Percentiles rank a stretch among this genome's conserved stretches.
Conservation (phyloP, 1,140 invertebrate species). For the Zaprionus taronus region DNA sequence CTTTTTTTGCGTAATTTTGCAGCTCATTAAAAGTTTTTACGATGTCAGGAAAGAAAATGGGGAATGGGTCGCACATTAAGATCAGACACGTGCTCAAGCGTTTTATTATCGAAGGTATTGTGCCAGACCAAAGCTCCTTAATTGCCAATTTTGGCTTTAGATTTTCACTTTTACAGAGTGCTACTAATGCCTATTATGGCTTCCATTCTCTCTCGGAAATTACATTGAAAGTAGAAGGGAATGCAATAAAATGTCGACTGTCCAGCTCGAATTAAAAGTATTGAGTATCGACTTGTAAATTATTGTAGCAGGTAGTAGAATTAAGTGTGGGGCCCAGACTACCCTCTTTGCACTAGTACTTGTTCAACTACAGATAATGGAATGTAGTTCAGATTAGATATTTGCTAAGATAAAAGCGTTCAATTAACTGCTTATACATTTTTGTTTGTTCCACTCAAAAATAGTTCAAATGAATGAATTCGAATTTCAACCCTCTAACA, state of each 20-base stretch:
- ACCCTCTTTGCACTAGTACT: too few species aligned
- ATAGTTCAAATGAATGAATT: too few species aligned
- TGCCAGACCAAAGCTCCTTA: conserved; percentile 19
- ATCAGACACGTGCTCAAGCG: conserved; percentile 44
- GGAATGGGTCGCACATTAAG: conserved; percentile 30
- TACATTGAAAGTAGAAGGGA: neutral
- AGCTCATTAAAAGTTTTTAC: conserved; percentile 65
- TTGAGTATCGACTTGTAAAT: neutral
- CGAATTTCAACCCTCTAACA: too few species aligned
- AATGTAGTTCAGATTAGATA: too few species aligned
- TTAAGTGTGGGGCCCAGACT: neutral
- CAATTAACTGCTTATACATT: too few species aligned
- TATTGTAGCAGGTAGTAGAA: neutral
- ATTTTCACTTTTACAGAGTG: conserved; percentile 25
- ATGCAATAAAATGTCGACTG: neutral
- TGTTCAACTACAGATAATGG: too few species aligned
- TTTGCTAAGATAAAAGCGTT: too few species aligned
- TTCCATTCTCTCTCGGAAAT: neutral
- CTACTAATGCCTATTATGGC: conserved; percentile 6
- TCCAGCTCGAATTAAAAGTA: neutral
- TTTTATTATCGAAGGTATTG: conserved; percentile 45
- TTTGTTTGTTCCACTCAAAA: too few species aligned
- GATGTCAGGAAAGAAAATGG: conserved; percentile 20
- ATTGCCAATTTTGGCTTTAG: conserved; percentile 42
- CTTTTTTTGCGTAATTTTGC: conserved; percentile 47